phyloP scores from a whole-genome alignment of 1,140 invertebrate genomes.

The Euborellia annulipes region DNA sequence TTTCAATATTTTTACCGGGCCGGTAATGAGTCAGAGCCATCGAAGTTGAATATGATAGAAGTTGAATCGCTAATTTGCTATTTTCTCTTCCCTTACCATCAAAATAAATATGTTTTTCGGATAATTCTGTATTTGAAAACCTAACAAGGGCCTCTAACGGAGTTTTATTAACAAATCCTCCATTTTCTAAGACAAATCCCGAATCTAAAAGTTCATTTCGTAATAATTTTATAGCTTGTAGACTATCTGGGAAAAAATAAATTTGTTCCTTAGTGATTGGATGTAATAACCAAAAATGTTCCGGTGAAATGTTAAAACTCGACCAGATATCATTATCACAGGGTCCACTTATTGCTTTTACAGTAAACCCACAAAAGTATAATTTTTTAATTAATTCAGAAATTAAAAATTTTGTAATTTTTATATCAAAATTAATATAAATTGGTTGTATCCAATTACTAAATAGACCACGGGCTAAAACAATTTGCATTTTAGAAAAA shows the following conservation, averaged over 20 bases:
- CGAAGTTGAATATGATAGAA: too few relatives aligned
- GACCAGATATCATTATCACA: constrained; percentile 4
- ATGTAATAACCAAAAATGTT: constrained; percentile 11
- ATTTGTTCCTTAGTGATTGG: constrained; percentile 12
- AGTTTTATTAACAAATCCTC: too few relatives aligned
- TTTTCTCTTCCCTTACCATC: too few relatives aligned
- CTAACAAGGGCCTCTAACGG: too few relatives aligned
- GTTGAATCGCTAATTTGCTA: too few relatives aligned
- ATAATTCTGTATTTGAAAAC: too few relatives aligned
- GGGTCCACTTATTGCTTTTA: constrained; percentile 4
- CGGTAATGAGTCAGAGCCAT: too few relatives aligned
- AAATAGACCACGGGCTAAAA: constrained; percentile 21
- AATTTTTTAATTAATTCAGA: constrained; percentile 17
- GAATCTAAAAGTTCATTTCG: constrained; percentile 18
- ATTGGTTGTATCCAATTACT: constrained; percentile 25
- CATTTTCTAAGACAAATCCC: constrained; percentile 11
- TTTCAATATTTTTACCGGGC: too few relatives aligned
- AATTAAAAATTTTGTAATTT: constrained; percentile 18
- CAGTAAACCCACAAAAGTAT: constrained; percentile 18
- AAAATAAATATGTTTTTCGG: too few relatives aligned
- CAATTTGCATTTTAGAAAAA: constrained; percentile 21
- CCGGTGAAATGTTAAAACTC: constrained; percentile 10
- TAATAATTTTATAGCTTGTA: constrained; percentile 18
- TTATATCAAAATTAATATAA: constrained; percentile 22
- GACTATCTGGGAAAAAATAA: constrained; percentile 16